phyloP scores from a whole-genome alignment of 2,797 vertebrate genomes.

The Morelia viridis region DNA sequence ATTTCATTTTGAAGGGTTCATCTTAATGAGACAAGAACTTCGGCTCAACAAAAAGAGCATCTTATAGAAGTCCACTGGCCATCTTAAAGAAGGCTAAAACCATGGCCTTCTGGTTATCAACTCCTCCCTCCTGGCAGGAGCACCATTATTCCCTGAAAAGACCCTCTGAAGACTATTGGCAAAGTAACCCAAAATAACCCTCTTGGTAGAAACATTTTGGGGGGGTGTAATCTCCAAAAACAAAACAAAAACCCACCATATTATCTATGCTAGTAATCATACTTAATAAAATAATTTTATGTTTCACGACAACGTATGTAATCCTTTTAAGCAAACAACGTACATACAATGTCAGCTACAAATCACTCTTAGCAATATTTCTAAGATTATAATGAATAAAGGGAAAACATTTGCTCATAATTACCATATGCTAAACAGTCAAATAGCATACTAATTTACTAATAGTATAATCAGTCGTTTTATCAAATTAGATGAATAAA shows the following conservation, averaged over 20 bases:
- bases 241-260: background rate
- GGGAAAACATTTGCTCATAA: conserved; percentile 43
- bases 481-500: background rate
- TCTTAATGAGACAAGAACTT: background rate
- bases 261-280: conserved; percentile 5
- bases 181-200: background rate
- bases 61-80: background rate
- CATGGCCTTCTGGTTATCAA: background rate
- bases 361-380: conserved; percentile 1
- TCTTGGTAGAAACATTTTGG: background rate
- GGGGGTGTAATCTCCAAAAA: background rate
- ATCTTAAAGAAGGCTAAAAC: background rate
- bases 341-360: conserved; percentile 37
- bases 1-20: background rate
- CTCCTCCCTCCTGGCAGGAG: background rate
- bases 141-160: background rate
- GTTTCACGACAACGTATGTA: conserved; percentile 12
- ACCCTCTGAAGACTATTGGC: background rate
- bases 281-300: conserved; percentile 13
- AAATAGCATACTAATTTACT: background rate
- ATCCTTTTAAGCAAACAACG: conserved; percentile 27
- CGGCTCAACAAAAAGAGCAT: background rate
- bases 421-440: conserved; percentile 38
- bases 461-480: background rate
- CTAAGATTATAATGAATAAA: conserved; percentile 19